Percentiles rank a stretch among this genome's conserved stretches.
Evolutionary conservation across 2,888 invertebrate genomes (phyloP).

Genomic region (Eugnorisma glareosa): DNA sequence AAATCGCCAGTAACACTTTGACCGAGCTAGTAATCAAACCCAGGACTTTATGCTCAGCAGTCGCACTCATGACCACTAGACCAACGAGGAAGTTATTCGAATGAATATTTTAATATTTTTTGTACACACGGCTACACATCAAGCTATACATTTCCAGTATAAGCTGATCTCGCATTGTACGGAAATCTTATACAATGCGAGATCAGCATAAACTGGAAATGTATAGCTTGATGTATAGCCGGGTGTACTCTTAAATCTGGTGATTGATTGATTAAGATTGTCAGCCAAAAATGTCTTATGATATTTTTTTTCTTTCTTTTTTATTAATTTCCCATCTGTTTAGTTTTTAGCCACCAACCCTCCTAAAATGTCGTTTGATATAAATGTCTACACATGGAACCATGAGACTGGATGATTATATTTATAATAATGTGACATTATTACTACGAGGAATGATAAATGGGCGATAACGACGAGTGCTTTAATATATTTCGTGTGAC

Average conservation of each 20-base stretch:
- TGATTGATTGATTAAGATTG: too few species aligned
- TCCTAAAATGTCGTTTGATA: not conserved
- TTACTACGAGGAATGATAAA: conserved; percentile 57
- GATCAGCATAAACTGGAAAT: too few species aligned
- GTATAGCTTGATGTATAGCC: too few species aligned
- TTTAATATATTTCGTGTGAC: conserved; percentile 40
- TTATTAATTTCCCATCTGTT: too few species aligned
- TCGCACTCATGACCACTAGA: too few species aligned
- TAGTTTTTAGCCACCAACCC: not conserved
- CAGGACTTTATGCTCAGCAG: not conserved
- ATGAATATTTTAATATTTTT: too few species aligned
- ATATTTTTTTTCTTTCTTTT: not conserved
- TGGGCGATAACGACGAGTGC: conserved; percentile 52
- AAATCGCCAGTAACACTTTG: not conserved
- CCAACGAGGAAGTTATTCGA: too few species aligned
- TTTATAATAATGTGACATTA: conserved; percentile 37
- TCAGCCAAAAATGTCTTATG: not conserved
- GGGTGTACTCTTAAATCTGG: too few species aligned
- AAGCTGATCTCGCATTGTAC: too few species aligned
- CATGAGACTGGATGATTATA: conserved; percentile 19
- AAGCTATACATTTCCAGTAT: too few species aligned
- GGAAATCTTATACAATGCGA: too few species aligned
- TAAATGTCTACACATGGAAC: conserved; percentile 22
- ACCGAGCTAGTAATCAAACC: not conserved
- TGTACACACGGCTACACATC: too few species aligned